Evolutionary conservation across 2,113 vertebrate genomes (phyloP).

Genomic region (Calidris pygmaea): DNA sequence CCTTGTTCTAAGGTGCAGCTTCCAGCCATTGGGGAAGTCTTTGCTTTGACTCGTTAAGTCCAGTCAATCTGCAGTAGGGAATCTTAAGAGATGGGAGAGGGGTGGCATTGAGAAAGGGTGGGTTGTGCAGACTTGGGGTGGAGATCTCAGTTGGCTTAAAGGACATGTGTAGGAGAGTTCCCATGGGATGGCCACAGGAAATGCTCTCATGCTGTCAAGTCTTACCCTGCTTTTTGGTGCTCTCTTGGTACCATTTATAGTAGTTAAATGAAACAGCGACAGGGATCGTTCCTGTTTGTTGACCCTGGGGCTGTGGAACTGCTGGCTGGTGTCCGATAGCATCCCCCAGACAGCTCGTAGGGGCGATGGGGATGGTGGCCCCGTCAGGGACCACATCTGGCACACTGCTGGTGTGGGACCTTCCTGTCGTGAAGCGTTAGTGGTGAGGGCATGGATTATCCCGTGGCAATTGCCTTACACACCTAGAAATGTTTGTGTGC

Average conservation of each 20-base stretch:
- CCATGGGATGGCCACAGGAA: too few relatives aligned
- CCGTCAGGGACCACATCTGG: neutral
- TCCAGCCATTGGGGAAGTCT: neutral
- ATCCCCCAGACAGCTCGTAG: neutral
- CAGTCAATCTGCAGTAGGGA: neutral
- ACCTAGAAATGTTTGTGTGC: neutral
- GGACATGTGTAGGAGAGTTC: neutral
- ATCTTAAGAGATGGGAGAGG: neutral
- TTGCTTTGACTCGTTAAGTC: neutral
- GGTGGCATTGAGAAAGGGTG: neutral
- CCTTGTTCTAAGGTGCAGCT: neutral
- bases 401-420: too few relatives aligned
- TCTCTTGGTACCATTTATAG: neutral
- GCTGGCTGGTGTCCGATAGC: too few relatives aligned
- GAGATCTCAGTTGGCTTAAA: neutral
- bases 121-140: neutral
- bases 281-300: neutral
- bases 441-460: neutral
- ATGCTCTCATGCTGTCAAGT: rapidly evolving
- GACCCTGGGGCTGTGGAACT: neutral
- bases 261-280: neutral
- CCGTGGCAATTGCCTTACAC: neutral
- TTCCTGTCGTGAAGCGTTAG: neutral
- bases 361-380: too few relatives aligned
- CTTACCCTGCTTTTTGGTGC: neutral